Evolutionary conservation across 2,888 invertebrate species (phyloP).

Genomic region (Spodoptera exigua): DNA sequence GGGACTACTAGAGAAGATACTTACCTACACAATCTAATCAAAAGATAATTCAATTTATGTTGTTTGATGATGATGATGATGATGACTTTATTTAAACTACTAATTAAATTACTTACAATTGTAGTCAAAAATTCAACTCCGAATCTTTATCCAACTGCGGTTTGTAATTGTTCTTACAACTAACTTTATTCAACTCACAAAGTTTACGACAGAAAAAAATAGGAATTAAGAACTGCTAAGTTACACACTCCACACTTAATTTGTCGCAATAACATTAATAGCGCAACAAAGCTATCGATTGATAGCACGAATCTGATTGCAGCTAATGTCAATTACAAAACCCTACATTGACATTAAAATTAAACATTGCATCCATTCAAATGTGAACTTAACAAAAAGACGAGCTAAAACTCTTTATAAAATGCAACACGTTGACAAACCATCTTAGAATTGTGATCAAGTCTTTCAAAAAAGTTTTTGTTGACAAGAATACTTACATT

Average conservation of each 20-base stretch:
- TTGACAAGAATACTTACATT: slow-evolving; percentile 21
- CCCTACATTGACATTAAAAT: slow-evolving; percentile 43
- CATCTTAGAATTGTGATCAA: slow-evolving; percentile 7
- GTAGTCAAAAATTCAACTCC: too few relatives aligned
- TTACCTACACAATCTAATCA: too few relatives aligned
- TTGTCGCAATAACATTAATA: slow-evolving; percentile 18
- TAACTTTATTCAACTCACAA: too few relatives aligned
- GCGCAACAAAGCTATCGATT: slow-evolving; percentile 19
- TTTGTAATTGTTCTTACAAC: too few relatives aligned
- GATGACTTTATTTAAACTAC: too few relatives aligned
- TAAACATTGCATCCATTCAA: slow-evolving; percentile 34
- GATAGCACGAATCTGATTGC: slow-evolving; percentile 15
- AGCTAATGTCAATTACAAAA: slow-evolving; percentile 49
- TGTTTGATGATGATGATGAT: too few relatives aligned
- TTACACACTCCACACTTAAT: background rate
- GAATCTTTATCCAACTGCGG: too few relatives aligned
- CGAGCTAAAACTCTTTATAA: slow-evolving; percentile 15
- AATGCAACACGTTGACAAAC: slow-evolving; percentile 36
- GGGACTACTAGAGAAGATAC: too few relatives aligned
- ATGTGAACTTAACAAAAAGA: slow-evolving; percentile 40
- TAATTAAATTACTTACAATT: too few relatives aligned
- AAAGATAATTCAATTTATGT: too few relatives aligned
- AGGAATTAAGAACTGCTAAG: too few relatives aligned
- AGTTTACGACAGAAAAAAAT: too few relatives aligned
- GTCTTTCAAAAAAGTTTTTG: slow-evolving; percentile 18